Evolutionary conservation across 2,113 vertebrate species (phyloP), one percentile per base, ranked within the genome.

Genomic region (Dromaius novaehollandiae): DNA sequence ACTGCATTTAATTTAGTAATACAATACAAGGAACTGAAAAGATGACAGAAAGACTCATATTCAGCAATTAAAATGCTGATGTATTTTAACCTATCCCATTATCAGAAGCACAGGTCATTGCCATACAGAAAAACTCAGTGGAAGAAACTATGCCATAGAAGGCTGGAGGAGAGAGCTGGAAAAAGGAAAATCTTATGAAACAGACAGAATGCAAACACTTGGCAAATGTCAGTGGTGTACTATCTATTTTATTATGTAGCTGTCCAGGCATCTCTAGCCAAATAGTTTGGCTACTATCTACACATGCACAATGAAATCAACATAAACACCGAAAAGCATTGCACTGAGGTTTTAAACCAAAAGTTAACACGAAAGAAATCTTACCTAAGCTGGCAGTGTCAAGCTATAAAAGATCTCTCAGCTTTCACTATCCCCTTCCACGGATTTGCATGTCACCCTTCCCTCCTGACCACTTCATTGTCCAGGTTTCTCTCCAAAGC

Each of bases 191-290:
- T 28, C 46, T 83, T 58, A 12, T 24, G 50, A 86, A 95, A 88
- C 50, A 92, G 68, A 86, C 74, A 68, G 73, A 95, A 80, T 60
- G 21, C 88, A 88, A 95, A 76, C 14, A 70, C 61, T 85, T 91
- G 64, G 60, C 66, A 90, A 80, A 58, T 34, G 34, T 53, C 65
- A 89, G 50, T 16, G 46, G 16, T 50, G 22, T 64, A 30, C 14
- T 60, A 73, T 50, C 34, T 92, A 74, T 74, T 88, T 95, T 79
- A 73, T 89, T 25, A 79, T 50, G 36, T 13, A 93, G 44, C 24
- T 91, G 26, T 85, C 83, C 19, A 63, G 30, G 55, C 30, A 92
- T 82, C 44, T 73, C 24, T 66, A 64, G 44, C 58, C 48, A 65
- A 85, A 73, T 53, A 61, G 6, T 93, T 63, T 79, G 65, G 61